Evolutionary conservation across 1,140 invertebrate genomes (phyloP), one percentile per base, ranked within the genome.

Genomic region (Magallana ariakensis): DNA sequence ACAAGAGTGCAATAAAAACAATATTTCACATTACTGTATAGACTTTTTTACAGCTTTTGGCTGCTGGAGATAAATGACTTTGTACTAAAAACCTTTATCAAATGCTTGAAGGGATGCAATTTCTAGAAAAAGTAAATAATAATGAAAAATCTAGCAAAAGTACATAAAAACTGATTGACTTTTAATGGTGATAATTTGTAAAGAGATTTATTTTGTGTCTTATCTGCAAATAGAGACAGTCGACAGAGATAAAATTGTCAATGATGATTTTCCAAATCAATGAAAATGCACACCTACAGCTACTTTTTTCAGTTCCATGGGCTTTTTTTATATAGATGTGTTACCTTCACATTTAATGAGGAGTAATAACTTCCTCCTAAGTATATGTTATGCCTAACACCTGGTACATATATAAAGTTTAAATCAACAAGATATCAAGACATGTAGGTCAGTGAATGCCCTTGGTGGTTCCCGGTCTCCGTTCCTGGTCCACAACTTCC

Each of bases 1-100:
- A 13, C 66, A 26, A 75, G 26, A 75, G 66, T 75, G 66, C 66
- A 75, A 75, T 26, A 75, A 75, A 75, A 75, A 75, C 66, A 75
- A 26, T 33, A 75, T 26, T 75, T 46, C 22, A 9, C 66, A 26
- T 60, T 46, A 60, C 15, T 60, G 58, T 13, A 60, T 75, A 75
- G 15, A 75, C 66, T 75, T 75, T n/a, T 26, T 46, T 26, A 26
- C 33, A 33, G 66, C 33, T 75, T 26, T 75, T 13, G 33, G 26
- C 66, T 26, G 22, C 10, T 13, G 2, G 22, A 5, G 26, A 75
- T 75, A 75, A 46, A 75, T 75, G 11, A 75, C 66, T 75, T 22
- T 75, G 66, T 26, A 75, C 66, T 26, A 10, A 75, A 26, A 75
- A 75, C 26, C 66, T 33, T 5, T 75, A 26, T 26, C 33, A 75